Evolutionary conservation across 2,888 invertebrate species (phyloP).

Genomic region (Caenorhabditis sp.): DNA sequence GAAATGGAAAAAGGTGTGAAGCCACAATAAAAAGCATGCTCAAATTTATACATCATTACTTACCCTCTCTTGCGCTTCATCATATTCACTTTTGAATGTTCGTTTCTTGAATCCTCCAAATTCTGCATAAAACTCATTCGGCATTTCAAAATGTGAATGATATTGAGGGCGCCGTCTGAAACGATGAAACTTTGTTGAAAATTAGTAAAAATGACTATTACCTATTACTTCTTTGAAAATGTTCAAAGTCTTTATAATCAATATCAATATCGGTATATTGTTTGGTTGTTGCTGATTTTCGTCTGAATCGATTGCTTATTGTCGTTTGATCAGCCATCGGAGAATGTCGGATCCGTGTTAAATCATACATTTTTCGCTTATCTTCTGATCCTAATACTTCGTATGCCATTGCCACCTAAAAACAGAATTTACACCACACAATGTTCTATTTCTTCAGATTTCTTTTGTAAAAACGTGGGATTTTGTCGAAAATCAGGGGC

Average conservation of each 20-base stretch:
- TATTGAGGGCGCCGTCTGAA: constrained; percentile 45
- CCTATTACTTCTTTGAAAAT: constrained; percentile 61
- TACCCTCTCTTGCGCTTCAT: constrained; percentile 46
- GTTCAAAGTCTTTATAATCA: constrained; percentile 67
- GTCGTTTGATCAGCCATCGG: constrained; percentile 17
- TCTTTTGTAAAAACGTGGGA: not conserved
- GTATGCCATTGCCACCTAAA: constrained; percentile 63
- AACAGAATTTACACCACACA: not conserved
- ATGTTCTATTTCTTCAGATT: not conserved
- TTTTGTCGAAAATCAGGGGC: no score
- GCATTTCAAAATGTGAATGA: constrained; percentile 60
- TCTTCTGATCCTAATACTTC: constrained; percentile 62
- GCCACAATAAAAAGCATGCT: not conserved
- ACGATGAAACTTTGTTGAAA: constrained; percentile 8
- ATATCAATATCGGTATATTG: constrained; percentile 67
- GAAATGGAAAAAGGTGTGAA: no score
- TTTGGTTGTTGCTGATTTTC: constrained; percentile 19
- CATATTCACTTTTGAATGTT: constrained; percentile 52
- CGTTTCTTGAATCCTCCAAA: constrained; percentile 49
- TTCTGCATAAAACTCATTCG: constrained; percentile 58
- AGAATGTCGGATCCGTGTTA: constrained; percentile 34
- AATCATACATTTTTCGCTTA: constrained; percentile 52
- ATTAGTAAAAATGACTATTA: not conserved
- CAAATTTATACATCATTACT: not conserved
- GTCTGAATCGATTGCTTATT: constrained; percentile 17